A percentile compares a stretch with the other conserved stretches of the same genome.
These are phyloP conservation scores for Drosophila atripex DNA, from an alignment of 2,888 invertebrate genomes.

Conservation along the genomic window DNA sequence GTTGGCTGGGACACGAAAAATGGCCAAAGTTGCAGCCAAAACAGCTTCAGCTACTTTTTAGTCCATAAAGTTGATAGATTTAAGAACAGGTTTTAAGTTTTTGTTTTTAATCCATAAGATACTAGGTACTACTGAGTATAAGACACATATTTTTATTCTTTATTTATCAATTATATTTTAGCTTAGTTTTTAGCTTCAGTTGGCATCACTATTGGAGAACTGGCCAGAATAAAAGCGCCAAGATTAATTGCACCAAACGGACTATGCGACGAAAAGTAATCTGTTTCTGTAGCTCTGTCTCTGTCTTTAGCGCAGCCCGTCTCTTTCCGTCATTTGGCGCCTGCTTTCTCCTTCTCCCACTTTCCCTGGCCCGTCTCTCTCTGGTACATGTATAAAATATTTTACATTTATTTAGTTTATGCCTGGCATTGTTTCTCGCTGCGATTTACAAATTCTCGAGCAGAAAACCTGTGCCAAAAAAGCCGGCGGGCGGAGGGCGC, in stretches of 20 bases:
- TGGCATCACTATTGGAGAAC: conserved; percentile 1
- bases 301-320: conserved; percentile 7
- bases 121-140: not conserved
- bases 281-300: conserved; percentile 49
- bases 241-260: conserved; percentile 74
- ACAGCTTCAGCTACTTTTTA: not conserved
- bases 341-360: not conserved
- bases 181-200: not conserved
- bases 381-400: conserved; percentile 64
- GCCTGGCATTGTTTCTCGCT: conserved; percentile 76
- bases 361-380: conserved; percentile 1
- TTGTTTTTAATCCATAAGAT: not conserved
- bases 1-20: not conserved
- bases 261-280: conserved; percentile 77
- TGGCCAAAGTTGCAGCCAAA: not conserved
- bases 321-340: not conserved
- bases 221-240: conserved; percentile 32
- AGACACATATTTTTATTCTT: not conserved
- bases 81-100: not conserved
- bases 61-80: not conserved
- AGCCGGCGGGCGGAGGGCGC: conserved; percentile 10
- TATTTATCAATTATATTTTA: not conserved
- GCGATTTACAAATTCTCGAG: conserved; percentile 79
- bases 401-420: conserved; percentile 79
- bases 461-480: conserved; percentile 73